Conservation (phyloP, 2,797 vertebrate genomes). For the Momotus momota region DNA sequence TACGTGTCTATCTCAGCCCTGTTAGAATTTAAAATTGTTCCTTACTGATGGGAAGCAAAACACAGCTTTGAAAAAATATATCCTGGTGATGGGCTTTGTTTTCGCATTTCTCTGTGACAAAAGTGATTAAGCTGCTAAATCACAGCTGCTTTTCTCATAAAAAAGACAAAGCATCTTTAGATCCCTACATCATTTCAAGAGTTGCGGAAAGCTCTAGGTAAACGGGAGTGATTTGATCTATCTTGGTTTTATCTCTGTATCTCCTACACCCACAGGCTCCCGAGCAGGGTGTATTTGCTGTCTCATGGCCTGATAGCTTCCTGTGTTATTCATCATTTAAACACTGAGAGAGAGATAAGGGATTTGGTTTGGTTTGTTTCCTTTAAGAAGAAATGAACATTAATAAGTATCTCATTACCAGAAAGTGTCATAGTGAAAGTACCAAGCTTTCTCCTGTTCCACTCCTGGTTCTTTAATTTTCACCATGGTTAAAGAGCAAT, state of each 20-base stretch:
- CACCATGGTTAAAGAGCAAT: background rate
- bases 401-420: slow-evolving; percentile 70
- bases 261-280: slow-evolving; percentile 63
- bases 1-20: background rate
- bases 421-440: slow-evolving; percentile 69
- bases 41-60: background rate
- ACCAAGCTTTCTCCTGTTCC: slow-evolving; percentile 54
- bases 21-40: background rate
- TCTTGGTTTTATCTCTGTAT: slow-evolving; percentile 54
- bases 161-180: slow-evolving; percentile 67
- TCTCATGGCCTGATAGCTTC: slow-evolving; percentile 70
- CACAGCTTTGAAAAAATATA: background rate
- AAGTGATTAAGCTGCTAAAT: slow-evolving; percentile 70
- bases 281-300: slow-evolving; percentile 68
- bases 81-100: slow-evolving; percentile 33
- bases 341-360: slow-evolving; percentile 57
- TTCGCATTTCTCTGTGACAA: slow-evolving; percentile 62
- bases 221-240: slow-evolving; percentile 66
- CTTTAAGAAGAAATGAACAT: slow-evolving; percentile 64
- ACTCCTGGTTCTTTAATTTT: slow-evolving; percentile 43
- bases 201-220: slow-evolving; percentile 65
- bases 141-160: slow-evolving; percentile 67
- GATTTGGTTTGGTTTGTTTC: slow-evolving; percentile 64
- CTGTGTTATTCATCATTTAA: slow-evolving; percentile 71
- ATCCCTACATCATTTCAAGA: slow-evolving; percentile 53